phyloP scores from a whole-genome alignment of 2,113 vertebrate genomes.

The Oenanthe melanoleuca region DNA sequence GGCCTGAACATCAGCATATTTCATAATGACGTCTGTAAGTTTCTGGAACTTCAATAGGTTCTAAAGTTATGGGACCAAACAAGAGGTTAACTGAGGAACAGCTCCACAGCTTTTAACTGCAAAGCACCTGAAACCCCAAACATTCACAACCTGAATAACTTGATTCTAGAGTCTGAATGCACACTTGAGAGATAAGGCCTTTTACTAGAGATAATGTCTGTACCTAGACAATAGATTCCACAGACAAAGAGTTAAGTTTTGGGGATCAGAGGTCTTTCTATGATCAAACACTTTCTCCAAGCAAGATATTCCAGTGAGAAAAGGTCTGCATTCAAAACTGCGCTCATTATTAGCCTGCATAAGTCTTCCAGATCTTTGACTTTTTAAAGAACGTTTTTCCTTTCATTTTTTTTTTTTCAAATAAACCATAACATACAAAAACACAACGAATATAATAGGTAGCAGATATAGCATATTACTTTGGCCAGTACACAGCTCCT shows the following conservation, averaged over 20 bases:
- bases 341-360: background rate
- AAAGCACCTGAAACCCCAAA: background rate
- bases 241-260: background rate
- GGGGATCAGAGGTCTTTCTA: background rate
- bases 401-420: background rate
- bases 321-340: background rate
- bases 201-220: background rate
- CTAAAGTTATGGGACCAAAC: background rate
- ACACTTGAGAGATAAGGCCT: background rate
- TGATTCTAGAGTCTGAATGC: background rate
- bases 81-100: background rate
- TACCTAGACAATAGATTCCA: background rate
- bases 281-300: background rate
- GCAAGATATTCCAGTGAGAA: background rate
- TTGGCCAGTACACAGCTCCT: background rate
- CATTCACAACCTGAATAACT: background rate
- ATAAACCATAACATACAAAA: background rate
- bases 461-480: background rate
- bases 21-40: background rate
- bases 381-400: background rate
- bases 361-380: background rate
- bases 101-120: background rate
- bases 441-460: background rate
- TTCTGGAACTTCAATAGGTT: background rate
- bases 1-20: background rate